Evolutionary conservation across 2,888 invertebrate species (phyloP), one percentile per base, ranked within the genome.

Genomic region (Furcula furcula): DNA sequence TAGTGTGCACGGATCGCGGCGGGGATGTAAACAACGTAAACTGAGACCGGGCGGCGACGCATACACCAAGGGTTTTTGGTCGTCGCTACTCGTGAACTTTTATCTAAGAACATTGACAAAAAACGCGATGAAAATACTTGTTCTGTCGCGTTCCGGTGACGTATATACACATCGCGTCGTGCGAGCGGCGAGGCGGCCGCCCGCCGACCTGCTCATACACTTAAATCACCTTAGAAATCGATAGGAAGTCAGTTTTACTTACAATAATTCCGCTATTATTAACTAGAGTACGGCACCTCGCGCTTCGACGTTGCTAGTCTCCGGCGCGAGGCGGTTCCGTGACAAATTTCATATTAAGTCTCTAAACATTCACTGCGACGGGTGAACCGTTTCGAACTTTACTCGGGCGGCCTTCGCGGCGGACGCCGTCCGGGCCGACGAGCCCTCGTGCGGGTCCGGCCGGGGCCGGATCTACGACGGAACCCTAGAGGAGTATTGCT

Each of bases 211-310:
- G 55, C 58, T 54, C 55, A 50, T 50, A 63, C 71, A 67, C 73
- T 68, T 64, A 67, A 61, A 69, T 75, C 76, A 76, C 69, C 82
- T 79, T 82, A 83, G 76, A 76, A 78, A 80, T 78, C 82, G 79
- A 83, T 80, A 84, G 86, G 87, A 85, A 85, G 85, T 86, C 85
- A 82, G 76, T 83, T 81, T 83, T 76, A 78, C 84, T 83, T 84
- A 87, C 53, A 71, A 70, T 84, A 82, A 83, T 78, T 80, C 65
- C 62, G 71, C 82, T 86, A 86, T 82, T 76, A 83, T 65, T 68
- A 82, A 72, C 80, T 84, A 85, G 69, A 65, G 63, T 65, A 64
- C 70, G 65, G 53, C 52, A 55, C 60, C 62, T 57, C 68, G 53
- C 63, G 47, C 51, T 40, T 29, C 38, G 51, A 45, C 56, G 35